These are phyloP conservation scores for Hozukius guyotensis DNA, from an alignment of 2,797 vertebrate species.

Conservation along the genomic window DNA sequence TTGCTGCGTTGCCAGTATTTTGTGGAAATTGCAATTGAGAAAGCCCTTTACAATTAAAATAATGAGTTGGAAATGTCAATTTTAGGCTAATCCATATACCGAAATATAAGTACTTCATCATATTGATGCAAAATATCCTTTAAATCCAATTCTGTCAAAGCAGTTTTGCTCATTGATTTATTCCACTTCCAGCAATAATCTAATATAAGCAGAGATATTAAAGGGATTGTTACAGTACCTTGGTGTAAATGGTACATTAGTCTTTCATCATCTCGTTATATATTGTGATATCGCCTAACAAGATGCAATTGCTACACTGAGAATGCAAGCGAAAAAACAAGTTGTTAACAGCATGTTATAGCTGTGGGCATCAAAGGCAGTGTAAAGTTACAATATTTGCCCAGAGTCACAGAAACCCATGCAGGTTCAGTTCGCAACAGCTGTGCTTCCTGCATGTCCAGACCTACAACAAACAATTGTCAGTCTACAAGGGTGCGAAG, in stretches of 20 bases:
- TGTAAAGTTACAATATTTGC: neutral
- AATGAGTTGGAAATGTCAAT: neutral
- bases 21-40: neutral
- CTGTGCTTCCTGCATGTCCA: neutral
- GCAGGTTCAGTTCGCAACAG: neutral
- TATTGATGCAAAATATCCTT: neutral
- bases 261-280: neutral
- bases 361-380: neutral
- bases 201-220: neutral
- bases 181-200: neutral
- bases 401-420: neutral
- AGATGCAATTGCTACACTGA: neutral
- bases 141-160: neutral
- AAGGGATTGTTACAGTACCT: neutral
- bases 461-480: constrained; percentile 5
- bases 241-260: neutral
- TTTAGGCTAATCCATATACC: no score
- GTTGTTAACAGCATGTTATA: neutral
- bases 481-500: neutral
- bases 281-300: neutral
- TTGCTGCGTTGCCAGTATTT: neutral
- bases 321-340: neutral
- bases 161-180: neutral
- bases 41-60: neutral
- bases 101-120: neutral